Evolutionary conservation across 1,140 invertebrate species (phyloP).

Genomic region (Papilio xuthus): DNA sequence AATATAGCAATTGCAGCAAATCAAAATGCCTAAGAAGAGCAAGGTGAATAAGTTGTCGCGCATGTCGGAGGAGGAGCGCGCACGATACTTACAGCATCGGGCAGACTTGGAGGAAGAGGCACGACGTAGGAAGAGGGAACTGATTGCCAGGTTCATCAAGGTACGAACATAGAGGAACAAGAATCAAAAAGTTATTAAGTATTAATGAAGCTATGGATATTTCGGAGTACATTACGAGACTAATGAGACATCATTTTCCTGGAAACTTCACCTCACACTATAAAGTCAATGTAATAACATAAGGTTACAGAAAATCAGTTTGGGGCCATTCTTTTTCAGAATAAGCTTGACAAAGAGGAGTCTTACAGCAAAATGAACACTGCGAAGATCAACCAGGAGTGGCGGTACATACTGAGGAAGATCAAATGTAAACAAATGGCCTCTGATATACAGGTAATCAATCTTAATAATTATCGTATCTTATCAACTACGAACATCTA

Average conservation of each 20-base stretch:
- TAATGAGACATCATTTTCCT: too few relatives aligned
- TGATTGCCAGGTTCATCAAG: conserved; percentile 89
- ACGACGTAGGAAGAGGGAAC: conserved; percentile 87
- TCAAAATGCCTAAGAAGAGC: conserved; percentile 83
- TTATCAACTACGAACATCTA: too few relatives aligned
- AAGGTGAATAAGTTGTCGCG: conserved; percentile 88
- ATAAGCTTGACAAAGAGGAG: conserved; percentile 90
- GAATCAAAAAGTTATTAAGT: too few relatives aligned
- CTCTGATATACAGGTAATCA: conserved; percentile 83
- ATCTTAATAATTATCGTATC: too few relatives aligned
- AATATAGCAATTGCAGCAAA: background rate
- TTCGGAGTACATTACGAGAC: too few relatives aligned
- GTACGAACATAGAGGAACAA: conserved; percentile 69
- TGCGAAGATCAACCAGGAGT: conserved; percentile 92
- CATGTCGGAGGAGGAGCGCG: conserved; percentile 90
- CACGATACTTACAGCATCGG: conserved; percentile 89
- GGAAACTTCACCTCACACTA: too few relatives aligned
- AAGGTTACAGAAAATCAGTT: too few relatives aligned
- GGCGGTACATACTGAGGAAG: conserved; percentile 88
- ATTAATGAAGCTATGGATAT: too few relatives aligned
- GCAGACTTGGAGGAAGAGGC: conserved; percentile 91
- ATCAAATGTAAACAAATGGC: conserved; percentile 88
- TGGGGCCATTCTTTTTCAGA: conserved; percentile 75
- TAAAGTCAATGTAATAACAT: too few relatives aligned
- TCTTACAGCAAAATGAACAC: conserved; percentile 88